phyloP scores from a whole-genome alignment of 2,797 vertebrate species.

The Dicrostonyx torquatus region DNA sequence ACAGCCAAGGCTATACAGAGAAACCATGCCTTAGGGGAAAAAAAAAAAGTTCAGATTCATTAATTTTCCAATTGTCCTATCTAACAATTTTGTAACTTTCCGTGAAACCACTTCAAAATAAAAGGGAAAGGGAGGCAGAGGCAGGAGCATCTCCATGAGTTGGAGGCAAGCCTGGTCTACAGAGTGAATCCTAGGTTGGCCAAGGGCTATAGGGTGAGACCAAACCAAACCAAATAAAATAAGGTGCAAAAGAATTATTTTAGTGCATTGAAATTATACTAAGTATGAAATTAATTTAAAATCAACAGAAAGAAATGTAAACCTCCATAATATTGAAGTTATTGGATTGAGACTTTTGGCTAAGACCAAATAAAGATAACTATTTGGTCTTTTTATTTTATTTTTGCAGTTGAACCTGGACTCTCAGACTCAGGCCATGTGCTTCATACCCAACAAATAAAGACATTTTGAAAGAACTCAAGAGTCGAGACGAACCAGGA shows the following conservation, averaged over 20 bases:
- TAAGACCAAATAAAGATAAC: background rate
- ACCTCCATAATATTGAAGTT: conserved; percentile 12
- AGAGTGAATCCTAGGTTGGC: background rate
- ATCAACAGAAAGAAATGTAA: conserved; percentile 22
- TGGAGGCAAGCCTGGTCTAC: background rate
- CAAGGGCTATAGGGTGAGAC: background rate
- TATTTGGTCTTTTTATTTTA: background rate
- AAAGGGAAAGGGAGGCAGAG: background rate
- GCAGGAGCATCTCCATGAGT: background rate
- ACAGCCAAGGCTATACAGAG: background rate
- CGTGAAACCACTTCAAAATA: background rate
- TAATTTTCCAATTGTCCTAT: background rate
- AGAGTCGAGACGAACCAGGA: background rate
- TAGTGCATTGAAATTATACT: conserved; percentile 27
- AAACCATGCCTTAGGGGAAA: background rate
- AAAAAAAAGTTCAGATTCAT: background rate
- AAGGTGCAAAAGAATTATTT: background rate
- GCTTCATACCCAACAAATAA: background rate
- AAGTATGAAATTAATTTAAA: conserved; percentile 11
- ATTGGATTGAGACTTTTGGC: background rate
- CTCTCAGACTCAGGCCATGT: background rate
- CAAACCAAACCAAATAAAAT: background rate
- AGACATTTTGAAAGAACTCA: background rate
- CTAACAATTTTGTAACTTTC: background rate
- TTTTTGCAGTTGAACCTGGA: background rate